Conservation (phyloP, 2,888 invertebrate species). For the Napeogenes inachia region DNA sequence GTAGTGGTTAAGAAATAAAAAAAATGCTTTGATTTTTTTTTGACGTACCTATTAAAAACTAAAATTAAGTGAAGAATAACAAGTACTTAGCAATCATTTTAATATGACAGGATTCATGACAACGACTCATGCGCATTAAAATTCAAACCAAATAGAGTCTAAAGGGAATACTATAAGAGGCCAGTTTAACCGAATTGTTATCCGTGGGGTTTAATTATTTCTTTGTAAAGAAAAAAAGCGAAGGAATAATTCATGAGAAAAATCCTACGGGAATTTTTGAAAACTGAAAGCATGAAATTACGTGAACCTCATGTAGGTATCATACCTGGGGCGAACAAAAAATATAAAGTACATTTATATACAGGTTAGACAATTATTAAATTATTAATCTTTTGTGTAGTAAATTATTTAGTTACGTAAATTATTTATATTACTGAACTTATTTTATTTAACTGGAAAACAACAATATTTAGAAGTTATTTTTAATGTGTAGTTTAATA, state of each 20-base stretch:
- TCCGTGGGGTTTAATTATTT: slow-evolving; percentile 68
- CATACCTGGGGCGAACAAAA: too few relatives aligned
- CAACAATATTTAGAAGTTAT: too few relatives aligned
- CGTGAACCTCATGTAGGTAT: too few relatives aligned
- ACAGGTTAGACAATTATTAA: too few relatives aligned
- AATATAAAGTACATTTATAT: too few relatives aligned
- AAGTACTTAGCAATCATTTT: slow-evolving; percentile 27
- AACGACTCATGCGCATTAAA: slow-evolving; percentile 41
- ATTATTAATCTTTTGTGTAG: too few relatives aligned
- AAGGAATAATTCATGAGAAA: slow-evolving; percentile 51
- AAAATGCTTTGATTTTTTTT: slow-evolving; percentile 22
- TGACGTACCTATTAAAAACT: slow-evolving; percentile 13
- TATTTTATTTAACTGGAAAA: too few relatives aligned
- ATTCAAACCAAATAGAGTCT: slow-evolving; percentile 38
- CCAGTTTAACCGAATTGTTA: slow-evolving; percentile 48
- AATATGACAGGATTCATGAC: slow-evolving; percentile 23
- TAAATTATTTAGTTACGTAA: too few relatives aligned
- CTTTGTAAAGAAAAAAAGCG: slow-evolving; percentile 50
- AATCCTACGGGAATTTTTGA: slow-evolving; percentile 38
- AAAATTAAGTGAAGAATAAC: slow-evolving; percentile 29
- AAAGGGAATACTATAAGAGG: slow-evolving; percentile 53
- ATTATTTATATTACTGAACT: too few relatives aligned
- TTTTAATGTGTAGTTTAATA: too few relatives aligned
- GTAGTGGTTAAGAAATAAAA: slow-evolving; percentile 16
- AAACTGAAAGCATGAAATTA: slow-evolving; percentile 21